Conservation (phyloP, 1,140 invertebrate species). For the Doryteuthis pealeii region DNA sequence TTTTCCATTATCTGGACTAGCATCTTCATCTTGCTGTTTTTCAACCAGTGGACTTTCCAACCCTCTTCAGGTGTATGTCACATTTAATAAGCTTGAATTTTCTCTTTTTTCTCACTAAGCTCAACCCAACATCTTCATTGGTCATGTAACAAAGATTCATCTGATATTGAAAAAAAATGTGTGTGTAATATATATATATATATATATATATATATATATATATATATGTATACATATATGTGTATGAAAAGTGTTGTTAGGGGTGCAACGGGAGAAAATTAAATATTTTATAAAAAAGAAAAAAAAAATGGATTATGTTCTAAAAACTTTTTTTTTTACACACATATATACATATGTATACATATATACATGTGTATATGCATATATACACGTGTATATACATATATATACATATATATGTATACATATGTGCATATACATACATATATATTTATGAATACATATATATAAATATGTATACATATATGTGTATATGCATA, state of each 20-base stretch:
- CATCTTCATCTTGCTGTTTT: no score
- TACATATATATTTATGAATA: neutral
- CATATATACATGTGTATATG: neutral
- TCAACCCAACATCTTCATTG: no score
- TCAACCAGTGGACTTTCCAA: no score
- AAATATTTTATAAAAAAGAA: neutral
- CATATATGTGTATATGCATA: neutral
- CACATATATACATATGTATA: neutral
- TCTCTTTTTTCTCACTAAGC: no score
- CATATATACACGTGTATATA: no score
- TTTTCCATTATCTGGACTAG: no score
- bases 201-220: neutral
- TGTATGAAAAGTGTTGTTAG: neutral
- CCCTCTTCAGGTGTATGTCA: no score
- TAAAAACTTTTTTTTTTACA: neutral
- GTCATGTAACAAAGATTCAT: no score
- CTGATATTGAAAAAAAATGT: neutral
- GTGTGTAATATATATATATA: neutral
- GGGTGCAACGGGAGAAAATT: no score
- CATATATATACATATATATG: neutral
- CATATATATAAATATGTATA: no score
- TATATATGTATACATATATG: neutral
- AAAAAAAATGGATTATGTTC: neutral
- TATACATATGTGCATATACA: neutral
- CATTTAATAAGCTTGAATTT: no score